Evolutionary conservation across 1,140 invertebrate species (phyloP).

Genomic region (Caenorhabditis inopinata): DNA sequence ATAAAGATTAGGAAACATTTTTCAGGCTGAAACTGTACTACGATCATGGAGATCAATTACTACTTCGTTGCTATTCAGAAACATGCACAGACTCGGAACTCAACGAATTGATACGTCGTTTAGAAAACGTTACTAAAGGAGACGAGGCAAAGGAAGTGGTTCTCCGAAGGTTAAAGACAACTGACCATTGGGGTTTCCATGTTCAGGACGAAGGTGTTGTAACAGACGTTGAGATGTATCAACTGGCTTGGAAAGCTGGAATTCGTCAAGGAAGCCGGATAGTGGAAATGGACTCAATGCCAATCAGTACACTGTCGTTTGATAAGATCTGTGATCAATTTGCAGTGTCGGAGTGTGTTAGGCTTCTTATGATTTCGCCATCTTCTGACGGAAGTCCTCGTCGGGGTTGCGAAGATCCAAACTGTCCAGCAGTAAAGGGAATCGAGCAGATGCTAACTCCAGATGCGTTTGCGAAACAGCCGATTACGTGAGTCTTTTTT

Average conservation of each 20-base stretch:
- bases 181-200: slow-evolving; percentile 88
- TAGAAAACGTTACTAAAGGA: slow-evolving; percentile 38
- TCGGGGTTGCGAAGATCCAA: slow-evolving; percentile 62
- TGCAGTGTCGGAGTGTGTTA: slow-evolving; percentile 83
- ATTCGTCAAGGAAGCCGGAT: slow-evolving; percentile 82
- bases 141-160: slow-evolving; percentile 71
- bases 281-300: slow-evolving; percentile 87
- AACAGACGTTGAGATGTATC: slow-evolving; percentile 84
- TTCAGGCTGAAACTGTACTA: slow-evolving; percentile 63
- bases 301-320: slow-evolving; percentile 83
- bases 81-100: slow-evolving; percentile 58
- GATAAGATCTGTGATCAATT: slow-evolving; percentile 90
- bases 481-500: slow-evolving; percentile 54
- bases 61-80: slow-evolving; percentile 57
- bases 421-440: slow-evolving; percentile 61
- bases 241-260: slow-evolving; percentile 84
- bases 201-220: slow-evolving; percentile 92
- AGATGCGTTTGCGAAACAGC: slow-evolving; percentile 61
- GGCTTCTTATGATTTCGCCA: slow-evolving; percentile 80
- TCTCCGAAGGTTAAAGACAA: slow-evolving; percentile 76
- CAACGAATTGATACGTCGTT: slow-evolving; percentile 52
- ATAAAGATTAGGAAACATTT: no score
- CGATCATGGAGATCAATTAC: slow-evolving; percentile 64
- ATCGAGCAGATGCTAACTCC: slow-evolving; percentile 61
- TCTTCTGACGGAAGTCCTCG: slow-evolving; percentile 73